Conservation (phyloP, 2,797 vertebrate genomes). For the Takifugu rubripes region DNA sequence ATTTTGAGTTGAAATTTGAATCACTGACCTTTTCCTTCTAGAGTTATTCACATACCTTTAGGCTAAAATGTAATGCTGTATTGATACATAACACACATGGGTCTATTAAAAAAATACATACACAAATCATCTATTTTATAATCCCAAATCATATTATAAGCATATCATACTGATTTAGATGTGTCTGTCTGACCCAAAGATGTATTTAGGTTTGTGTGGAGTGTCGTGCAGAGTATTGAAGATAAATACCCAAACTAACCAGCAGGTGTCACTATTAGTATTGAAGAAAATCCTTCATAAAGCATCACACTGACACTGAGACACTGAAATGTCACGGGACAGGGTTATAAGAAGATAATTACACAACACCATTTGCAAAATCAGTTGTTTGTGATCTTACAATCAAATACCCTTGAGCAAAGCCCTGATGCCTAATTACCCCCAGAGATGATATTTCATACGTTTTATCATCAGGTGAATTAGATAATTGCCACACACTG, state of each 20-base stretch:
- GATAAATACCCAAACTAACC: constrained; percentile 29
- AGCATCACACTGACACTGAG: too few species aligned
- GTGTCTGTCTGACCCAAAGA: neutral
- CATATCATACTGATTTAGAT: neutral
- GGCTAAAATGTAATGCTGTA: constrained; percentile 27
- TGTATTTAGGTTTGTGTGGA: neutral
- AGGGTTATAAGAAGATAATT: too few species aligned
- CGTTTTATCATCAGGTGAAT: constrained; percentile 6
- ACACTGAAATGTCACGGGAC: too few species aligned
- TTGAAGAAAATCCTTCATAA: constrained; percentile 29
- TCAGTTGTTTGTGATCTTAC: too few species aligned
- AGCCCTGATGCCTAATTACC: neutral
- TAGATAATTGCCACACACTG: neutral
- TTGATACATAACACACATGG: too few species aligned
- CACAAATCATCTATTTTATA: too few species aligned
- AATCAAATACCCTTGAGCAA: constrained; percentile 4
- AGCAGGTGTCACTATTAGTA: constrained; percentile 66
- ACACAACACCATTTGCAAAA: too few species aligned
- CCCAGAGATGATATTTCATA: neutral
- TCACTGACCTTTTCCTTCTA: constrained; percentile 41
- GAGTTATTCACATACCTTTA: constrained; percentile 38
- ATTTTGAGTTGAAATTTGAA: constrained; percentile 25
- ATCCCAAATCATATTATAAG: neutral
- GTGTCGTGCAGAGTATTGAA: neutral
- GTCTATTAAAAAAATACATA: too few species aligned